Evolutionary conservation across 2,113 vertebrate species (phyloP).

Genomic region (Cinclus mexicanus): DNA sequence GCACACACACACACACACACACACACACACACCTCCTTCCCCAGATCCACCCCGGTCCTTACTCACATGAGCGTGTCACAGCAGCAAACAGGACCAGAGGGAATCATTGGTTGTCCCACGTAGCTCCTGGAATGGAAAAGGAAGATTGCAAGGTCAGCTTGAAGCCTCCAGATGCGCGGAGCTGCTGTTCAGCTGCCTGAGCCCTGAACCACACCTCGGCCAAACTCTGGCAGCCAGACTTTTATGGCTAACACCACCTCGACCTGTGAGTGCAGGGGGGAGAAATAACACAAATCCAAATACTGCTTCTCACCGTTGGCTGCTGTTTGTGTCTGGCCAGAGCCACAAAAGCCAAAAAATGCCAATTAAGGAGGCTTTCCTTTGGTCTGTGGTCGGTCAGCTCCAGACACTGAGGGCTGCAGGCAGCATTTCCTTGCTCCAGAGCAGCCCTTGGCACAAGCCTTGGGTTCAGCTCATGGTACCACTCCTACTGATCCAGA

Average conservation of each 20-base stretch:
- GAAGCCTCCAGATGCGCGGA: not conserved
- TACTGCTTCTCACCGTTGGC: not conserved
- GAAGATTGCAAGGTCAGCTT: not conserved
- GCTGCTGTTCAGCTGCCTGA: not conserved
- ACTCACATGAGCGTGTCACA: not conserved
- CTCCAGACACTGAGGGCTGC: not conserved
- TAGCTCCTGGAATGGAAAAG: slow-evolving; percentile 19
- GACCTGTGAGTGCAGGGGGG: not conserved
- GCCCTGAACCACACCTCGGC: not conserved
- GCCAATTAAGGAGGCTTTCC: not conserved
- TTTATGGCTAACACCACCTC: not conserved
- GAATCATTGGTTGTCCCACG: not conserved
- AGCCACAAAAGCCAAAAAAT: not conserved
- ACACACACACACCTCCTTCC: no score
- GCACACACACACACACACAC: not conserved
- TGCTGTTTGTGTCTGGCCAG: not conserved
- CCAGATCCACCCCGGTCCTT: not conserved
- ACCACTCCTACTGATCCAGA: not conserved
- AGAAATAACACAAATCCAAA: not conserved
- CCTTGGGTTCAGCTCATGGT: not conserved
- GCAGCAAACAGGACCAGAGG: not conserved
- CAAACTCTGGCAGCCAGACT: not conserved
- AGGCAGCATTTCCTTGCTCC: not conserved
- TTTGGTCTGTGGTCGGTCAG: not conserved
- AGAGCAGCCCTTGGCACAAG: slow-evolving; percentile 1